A percentile compares a stretch with the other conserved stretches of the same genome.
These are phyloP conservation scores for Neoarius graeffei DNA, from an alignment of 2,113 vertebrate genomes.

Conservation along the genomic window DNA sequence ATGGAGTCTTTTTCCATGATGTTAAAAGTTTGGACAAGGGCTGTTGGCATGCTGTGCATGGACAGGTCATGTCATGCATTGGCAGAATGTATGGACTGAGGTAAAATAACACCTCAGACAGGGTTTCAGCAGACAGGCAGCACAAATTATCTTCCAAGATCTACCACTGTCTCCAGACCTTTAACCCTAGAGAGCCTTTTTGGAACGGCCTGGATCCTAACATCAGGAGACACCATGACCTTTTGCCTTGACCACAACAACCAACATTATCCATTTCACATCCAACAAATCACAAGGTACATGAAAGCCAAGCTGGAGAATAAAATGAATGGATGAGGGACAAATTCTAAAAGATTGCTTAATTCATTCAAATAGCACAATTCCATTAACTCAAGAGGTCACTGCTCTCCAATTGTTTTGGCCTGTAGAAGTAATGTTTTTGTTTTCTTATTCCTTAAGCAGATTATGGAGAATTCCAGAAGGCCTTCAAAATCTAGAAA, in stretches of 20 bases:
- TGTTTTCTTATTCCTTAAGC: conserved; percentile 4
- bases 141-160: conserved; percentile 24
- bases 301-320: conserved; percentile 2
- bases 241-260: conserved; percentile 4
- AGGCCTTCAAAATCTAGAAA: not conserved
- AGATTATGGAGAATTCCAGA: conserved; percentile 17
- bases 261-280: conserved; percentile 11
- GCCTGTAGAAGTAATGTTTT: not conserved
- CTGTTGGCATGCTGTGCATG: not conserved
- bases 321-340: not conserved
- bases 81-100: conserved; percentile 19
- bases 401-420: not conserved
- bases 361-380: not conserved
- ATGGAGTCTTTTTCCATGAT: not conserved
- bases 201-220: not conserved
- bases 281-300: conserved; percentile 5
- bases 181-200: conserved; percentile 12
- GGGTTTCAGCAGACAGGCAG: conserved; percentile 21
- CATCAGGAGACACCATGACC: not conserved
- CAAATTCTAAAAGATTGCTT: not conserved
- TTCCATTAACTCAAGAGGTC: not conserved
- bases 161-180: conserved; percentile 32
- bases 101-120: conserved; percentile 34
- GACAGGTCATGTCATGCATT: not conserved
- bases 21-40: not conserved